These are phyloP conservation scores for Scylla paramamosain DNA, from an alignment of 1,140 invertebrate species.

Conservation along the genomic window DNA sequence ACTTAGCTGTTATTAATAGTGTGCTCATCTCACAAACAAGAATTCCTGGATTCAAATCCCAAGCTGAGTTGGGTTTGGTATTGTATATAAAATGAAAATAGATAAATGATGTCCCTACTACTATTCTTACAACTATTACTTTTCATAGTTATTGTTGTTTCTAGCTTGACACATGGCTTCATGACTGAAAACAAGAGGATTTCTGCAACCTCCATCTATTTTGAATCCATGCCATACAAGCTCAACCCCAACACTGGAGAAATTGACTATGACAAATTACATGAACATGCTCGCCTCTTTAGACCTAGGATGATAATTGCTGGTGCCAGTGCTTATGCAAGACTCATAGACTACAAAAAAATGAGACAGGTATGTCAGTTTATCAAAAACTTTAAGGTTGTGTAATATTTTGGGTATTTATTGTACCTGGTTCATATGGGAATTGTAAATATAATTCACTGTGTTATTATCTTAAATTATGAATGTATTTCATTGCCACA, in stretches of 20 bases:
- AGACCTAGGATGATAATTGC: slow-evolving; percentile 86
- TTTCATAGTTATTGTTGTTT: slow-evolving; percentile 46
- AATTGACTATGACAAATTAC: slow-evolving; percentile 86
- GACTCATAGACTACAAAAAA: slow-evolving; percentile 85
- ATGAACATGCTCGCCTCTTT: slow-evolving; percentile 83
- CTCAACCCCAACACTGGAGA: slow-evolving; percentile 84
- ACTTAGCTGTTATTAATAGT: no score
- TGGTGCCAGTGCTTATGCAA: slow-evolving; percentile 86
- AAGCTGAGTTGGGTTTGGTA: no score
- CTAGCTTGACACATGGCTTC: slow-evolving; percentile 84
- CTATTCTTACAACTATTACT: no score
- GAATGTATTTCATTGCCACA: background rate
- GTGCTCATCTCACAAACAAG: no score
- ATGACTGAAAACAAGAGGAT: slow-evolving; percentile 85
- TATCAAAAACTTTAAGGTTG: background rate
- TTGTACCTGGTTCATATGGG: background rate
- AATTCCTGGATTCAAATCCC: no score
- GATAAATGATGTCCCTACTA: no score
- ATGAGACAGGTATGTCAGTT: slow-evolving; percentile 82
- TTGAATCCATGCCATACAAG: slow-evolving; percentile 86
- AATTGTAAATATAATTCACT: background rate
- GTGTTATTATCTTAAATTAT: background rate
- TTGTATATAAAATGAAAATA: no score
- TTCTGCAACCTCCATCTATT: slow-evolving; percentile 86
- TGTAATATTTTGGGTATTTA: background rate